phyloP scores from a whole-genome alignment of 2,113 vertebrate genomes.

The Girardinichthys multiradiatus region DNA sequence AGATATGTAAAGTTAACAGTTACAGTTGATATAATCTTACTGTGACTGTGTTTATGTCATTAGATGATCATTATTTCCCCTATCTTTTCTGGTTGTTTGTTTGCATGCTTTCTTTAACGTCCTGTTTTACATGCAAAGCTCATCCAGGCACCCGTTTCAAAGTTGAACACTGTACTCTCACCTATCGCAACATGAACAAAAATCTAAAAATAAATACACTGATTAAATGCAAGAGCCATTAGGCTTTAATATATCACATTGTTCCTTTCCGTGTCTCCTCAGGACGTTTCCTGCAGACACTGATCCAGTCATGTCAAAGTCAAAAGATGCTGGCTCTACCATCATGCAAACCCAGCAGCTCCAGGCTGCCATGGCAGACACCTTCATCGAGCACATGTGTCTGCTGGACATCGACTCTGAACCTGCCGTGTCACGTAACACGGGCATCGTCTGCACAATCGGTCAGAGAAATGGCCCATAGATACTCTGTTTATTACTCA shows the following conservation, averaged over 20 bases:
- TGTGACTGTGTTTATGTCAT: not conserved
- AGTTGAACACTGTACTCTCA: no score
- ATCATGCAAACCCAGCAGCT: constrained; percentile 94
- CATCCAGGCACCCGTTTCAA: not conserved
- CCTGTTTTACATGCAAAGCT: not conserved
- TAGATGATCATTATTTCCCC: no score
- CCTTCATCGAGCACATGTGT: constrained; percentile 94
- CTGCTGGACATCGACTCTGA: constrained; percentile 96
- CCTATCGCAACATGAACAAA: not conserved
- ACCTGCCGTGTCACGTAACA: constrained; percentile 91
- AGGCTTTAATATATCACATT: not conserved
- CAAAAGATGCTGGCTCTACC: constrained; percentile 83
- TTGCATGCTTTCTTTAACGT: no score
- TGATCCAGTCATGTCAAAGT: constrained; percentile 79
- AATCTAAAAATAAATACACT: not conserved
- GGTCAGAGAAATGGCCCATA: constrained; percentile 77
- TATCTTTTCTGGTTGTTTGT: constrained; percentile 1
- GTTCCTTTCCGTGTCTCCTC: constrained; percentile 20
- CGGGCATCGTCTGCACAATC: constrained; percentile 97
- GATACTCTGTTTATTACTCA: not conserved
- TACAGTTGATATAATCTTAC: not conserved
- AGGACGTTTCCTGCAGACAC: constrained; percentile 64
- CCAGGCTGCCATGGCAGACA: constrained; percentile 93
- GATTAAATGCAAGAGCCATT: not conserved
- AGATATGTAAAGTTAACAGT: not conserved